Conservation (phyloP, 2,888 invertebrate genomes). For the Biston betularia region DNA sequence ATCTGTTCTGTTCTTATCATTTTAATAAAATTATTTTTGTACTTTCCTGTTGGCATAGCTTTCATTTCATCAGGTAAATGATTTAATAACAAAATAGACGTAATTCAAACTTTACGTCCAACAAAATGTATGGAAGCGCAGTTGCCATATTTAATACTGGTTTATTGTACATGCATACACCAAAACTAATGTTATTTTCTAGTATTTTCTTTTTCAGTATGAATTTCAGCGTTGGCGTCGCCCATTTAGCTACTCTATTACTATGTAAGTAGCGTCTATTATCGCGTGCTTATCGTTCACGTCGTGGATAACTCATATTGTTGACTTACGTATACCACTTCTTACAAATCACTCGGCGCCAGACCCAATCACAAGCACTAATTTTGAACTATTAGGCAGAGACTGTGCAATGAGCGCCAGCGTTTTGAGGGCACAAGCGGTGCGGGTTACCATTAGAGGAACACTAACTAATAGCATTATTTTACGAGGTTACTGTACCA, state of each 20-base stretch:
- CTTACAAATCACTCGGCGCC: constrained; percentile 45
- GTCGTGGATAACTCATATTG: constrained; percentile 36
- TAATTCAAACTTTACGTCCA: too few species aligned
- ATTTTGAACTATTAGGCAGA: constrained; percentile 29
- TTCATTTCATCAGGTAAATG: too few species aligned
- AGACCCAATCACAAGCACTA: constrained; percentile 41
- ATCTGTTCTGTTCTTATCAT: too few species aligned
- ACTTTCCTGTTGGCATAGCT: too few species aligned
- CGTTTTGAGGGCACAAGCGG: constrained; percentile 1
- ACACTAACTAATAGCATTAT: not conserved
- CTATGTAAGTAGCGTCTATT: constrained; percentile 9
- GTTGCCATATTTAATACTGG: not conserved
- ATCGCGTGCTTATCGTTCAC: constrained; percentile 7
- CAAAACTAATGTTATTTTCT: not conserved
- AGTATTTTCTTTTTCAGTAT: not conserved
- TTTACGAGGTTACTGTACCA: too few species aligned
- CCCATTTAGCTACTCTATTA: constrained; percentile 5
- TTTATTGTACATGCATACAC: not conserved
- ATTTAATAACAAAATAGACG: too few species aligned
- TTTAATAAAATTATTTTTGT: too few species aligned
- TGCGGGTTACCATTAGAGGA: not conserved
- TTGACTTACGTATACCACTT: constrained; percentile 39
- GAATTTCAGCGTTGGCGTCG: not conserved
- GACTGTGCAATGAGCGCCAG: constrained; percentile 11
- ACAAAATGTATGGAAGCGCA: too few species aligned